phyloP scores from a whole-genome alignment of 2,797 vertebrate species.

The Champsocephalus esox region DNA sequence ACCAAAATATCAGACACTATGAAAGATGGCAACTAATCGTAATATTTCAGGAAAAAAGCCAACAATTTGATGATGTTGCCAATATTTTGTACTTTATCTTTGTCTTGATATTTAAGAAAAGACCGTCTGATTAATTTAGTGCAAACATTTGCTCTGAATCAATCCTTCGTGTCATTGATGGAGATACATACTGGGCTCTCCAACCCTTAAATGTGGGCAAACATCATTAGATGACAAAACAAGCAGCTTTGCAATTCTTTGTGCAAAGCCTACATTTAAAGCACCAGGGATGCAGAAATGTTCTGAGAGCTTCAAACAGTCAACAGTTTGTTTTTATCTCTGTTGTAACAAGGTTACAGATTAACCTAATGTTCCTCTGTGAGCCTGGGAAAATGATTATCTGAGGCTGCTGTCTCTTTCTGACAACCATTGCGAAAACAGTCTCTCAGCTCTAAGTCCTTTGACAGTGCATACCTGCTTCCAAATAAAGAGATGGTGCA shows the following conservation, averaged over 20 bases:
- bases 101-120: neutral
- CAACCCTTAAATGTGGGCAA: neutral
- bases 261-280: neutral
- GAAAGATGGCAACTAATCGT: neutral
- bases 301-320: conserved; percentile 4
- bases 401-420: conserved; percentile 35
- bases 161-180: neutral
- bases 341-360: conserved; percentile 18
- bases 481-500: conserved; percentile 15
- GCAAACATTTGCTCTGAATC: neutral
- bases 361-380: conserved; percentile 5
- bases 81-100: neutral
- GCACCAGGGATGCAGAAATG: neutral
- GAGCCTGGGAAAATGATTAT: conserved; percentile 43
- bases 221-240: conserved; percentile 7
- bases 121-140: neutral
- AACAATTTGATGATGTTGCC: neutral
- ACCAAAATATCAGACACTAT: conserved; percentile 7
- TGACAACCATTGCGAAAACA: conserved; percentile 14
- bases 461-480: neutral
- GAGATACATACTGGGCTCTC: neutral
- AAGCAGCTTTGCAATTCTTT: neutral
- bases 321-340: conserved; percentile 7
- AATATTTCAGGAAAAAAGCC: neutral
- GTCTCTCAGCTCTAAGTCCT: neutral